A percentile compares a stretch with the other conserved stretches of the same genome.
phyloP scores from a whole-genome alignment of 2,113 vertebrate genomes.

The Siniperca chuatsi region DNA sequence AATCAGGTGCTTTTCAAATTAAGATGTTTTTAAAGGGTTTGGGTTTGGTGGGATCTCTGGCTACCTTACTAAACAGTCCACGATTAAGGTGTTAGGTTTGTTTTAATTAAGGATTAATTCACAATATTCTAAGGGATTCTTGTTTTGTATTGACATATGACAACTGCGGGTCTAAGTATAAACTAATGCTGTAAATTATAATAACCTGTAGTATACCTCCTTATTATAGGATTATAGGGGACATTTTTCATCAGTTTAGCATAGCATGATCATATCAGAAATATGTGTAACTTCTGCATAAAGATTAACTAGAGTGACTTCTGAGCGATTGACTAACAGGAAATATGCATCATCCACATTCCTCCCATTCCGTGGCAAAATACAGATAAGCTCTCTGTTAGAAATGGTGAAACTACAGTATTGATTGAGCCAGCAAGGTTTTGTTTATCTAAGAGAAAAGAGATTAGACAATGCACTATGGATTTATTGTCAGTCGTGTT shows the following conservation, averaged over 20 bases:
- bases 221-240: neutral
- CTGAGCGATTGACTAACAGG: neutral
- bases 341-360: neutral
- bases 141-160: neutral
- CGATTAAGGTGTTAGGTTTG: neutral
- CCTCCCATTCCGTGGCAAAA: neutral
- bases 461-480: neutral
- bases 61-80: neutral
- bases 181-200: neutral
- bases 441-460: neutral
- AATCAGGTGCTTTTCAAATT: no score
- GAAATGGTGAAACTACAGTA: neutral
- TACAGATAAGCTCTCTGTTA: neutral
- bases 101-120: neutral
- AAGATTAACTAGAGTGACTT: slow-evolving; percentile 23
- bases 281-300: neutral
- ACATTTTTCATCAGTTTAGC: neutral
- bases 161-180: neutral
- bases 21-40: no score
- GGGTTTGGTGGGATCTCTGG: no score
- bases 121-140: neutral
- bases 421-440: neutral
- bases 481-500: neutral
- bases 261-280: neutral
- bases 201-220: neutral